Conservation (phyloP, 2,797 vertebrate species). For the Discoglossus pictus region DNA sequence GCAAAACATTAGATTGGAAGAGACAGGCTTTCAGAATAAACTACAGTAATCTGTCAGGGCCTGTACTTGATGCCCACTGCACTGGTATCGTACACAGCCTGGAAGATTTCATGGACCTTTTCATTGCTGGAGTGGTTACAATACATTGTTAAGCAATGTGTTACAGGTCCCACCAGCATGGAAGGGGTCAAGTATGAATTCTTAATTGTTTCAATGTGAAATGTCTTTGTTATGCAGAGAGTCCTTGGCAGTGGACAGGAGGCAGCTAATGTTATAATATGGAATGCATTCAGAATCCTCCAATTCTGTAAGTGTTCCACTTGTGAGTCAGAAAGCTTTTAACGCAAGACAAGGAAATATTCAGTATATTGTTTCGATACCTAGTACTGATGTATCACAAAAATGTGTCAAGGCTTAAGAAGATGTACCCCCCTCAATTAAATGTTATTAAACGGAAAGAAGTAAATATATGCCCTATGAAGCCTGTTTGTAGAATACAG, state of each 20-base stretch:
- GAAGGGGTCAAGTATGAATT: constrained; percentile 41
- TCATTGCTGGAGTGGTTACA: constrained; percentile 30
- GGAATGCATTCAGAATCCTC: constrained; percentile 36
- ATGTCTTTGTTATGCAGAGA: constrained; percentile 42
- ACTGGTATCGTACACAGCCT: constrained; percentile 26
- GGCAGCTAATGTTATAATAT: constrained; percentile 36
- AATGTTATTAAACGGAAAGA: too few relatives aligned
- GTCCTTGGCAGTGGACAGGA: constrained; percentile 41
- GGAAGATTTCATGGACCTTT: constrained; percentile 40
- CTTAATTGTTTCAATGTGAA: constrained; percentile 49
- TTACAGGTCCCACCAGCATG: constrained; percentile 33
- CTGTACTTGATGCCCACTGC: constrained; percentile 45
- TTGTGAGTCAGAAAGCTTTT: constrained; percentile 12
- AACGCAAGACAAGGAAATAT: constrained; percentile 9
- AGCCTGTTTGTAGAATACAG: too few relatives aligned
- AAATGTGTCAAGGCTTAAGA: not conserved
- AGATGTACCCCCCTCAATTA: too few relatives aligned
- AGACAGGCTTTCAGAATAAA: constrained; percentile 51
- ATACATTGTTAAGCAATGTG: constrained; percentile 14
- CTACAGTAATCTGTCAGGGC: constrained; percentile 51
- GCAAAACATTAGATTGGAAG: constrained; percentile 49
- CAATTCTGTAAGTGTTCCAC: constrained; percentile 28
- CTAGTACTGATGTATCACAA: not conserved
- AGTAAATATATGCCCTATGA: too few relatives aligned
- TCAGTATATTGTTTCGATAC: constrained; percentile 1